Conservation (phyloP, 1,140 invertebrate species). For the Drosophila suzukii region DNA sequence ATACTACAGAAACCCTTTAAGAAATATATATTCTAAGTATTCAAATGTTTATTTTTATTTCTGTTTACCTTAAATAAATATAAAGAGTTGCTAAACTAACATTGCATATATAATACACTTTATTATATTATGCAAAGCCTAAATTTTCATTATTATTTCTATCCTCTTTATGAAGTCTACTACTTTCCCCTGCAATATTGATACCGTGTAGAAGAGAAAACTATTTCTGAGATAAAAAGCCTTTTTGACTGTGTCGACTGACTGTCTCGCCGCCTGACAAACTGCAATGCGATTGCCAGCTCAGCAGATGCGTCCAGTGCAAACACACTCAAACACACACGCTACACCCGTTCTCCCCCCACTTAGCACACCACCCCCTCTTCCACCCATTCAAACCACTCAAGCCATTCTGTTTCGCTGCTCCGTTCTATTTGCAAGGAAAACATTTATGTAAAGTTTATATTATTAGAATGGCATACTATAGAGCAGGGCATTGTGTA, state of each 20-base stretch:
- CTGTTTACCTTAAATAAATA: no score
- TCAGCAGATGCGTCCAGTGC: conserved; percentile 51
- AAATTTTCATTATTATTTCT: not conserved
- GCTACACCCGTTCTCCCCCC: not conserved
- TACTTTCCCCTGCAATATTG: not conserved
- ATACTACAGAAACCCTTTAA: no score
- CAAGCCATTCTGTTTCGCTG: conserved; percentile 43
- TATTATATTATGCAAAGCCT: no score
- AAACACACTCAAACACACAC: conserved; percentile 12
- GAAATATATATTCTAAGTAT: no score
- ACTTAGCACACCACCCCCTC: conserved; percentile 1
- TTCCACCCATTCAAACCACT: not conserved
- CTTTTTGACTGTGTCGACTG: conserved; percentile 24
- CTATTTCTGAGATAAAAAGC: conserved; percentile 48
- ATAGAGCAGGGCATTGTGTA: conserved; percentile 40
- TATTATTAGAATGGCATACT: conserved; percentile 71
- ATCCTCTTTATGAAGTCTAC: not conserved
- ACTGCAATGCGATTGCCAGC: conserved; percentile 65
- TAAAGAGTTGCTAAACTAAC: no score
- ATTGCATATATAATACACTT: no score
- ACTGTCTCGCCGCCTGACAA: conserved; percentile 51
- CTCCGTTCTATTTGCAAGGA: conserved; percentile 68
- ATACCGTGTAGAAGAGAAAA: conserved; percentile 10
- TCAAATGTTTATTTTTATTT: no score
- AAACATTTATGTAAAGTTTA: conserved; percentile 82